Base-by-base conservation (phyloP, 2,797 vertebrate species). In the Notoglanidium macrostoma region DNA sequence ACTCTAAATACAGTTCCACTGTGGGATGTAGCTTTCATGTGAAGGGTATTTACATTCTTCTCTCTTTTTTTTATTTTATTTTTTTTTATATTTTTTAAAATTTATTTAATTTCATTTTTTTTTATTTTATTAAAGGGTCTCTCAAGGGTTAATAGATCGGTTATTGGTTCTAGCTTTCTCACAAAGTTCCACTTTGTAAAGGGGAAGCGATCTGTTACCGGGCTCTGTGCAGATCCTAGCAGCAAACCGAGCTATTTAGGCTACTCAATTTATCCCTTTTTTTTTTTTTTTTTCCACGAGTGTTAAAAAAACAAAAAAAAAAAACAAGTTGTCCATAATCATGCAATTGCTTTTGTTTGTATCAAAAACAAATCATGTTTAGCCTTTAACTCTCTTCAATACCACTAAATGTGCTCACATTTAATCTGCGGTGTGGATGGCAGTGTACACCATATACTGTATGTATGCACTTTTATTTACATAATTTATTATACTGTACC, bases 401-500 rank as follows among this genome's bases (percentile, higher is more conserved):
- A 80, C 77, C 55, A 80, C 77, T 80, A 61, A 61, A 63, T 81
- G 76, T 79, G 12, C 65, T 85, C 35, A 51, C 9, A n/a, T 70
- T 79, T 63, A 57, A 6, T 54, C n/a, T 84, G 59, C 40, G 12
- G n/a, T 49, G 57, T 87, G 49, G 63, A 80, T 49, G 54, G 10
- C n/a, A 9, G n/a, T 85, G 63, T 65, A 68, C 61, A 68, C 23
- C 70, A 76, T 54, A 55, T 86, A 86, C 74, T 77, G 61, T 67
- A 54, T 67, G 59, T 82, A 82, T 82, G 10, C 59, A 29, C 44
- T 67, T 46, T 61, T 59, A 26, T 3, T 63, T 11, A 49, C 61
- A 6, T 85, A 29, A 88, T 81, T 85, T 85, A 73, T 88, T 85
- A 72, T 81, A 74, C 23, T 81, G 55, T 85, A 70, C 35, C 17